Base-by-base conservation (phyloP, 2,888 invertebrate genomes). In the Andrena bicolor region DNA sequence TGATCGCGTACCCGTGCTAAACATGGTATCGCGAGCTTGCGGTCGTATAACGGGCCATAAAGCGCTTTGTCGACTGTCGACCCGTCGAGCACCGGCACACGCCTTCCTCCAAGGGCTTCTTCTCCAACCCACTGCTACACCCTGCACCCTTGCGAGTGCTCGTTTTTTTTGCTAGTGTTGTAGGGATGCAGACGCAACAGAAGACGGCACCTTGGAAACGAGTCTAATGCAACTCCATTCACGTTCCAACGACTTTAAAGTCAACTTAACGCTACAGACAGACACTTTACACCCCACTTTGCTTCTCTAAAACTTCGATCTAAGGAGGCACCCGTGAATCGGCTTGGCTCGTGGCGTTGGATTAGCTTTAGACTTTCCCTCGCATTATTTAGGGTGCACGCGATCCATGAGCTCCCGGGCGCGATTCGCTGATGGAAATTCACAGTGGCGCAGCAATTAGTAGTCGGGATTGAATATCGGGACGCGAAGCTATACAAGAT, bases 11-110 rank as follows among this genome's bases (percentile, higher is more conserved):
- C 69, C 73, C 71, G 69, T 76, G 74, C 83, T 75, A 69, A 83
- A 83, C 83, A 83, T 35, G 83, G 78, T 82, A 78, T 82, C 82
- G 78, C 82, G 83, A 84, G 80, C 84, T 83, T 84, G 80, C 76
- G 81, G 83, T 77, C 77, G 75, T 83, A 84, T 66, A 77, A 81
- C 84, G 84, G 81, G 60, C 77, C 74, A 58, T 83, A 76, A 83
- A 83, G 81, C 76, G 70, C 84, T 84, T 83, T 83, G 84, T 78
- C 77, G 80, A 83, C 68, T 76, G 72, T 77, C 77, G 76, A 81
- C 75, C 80, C 72, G 73, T 78, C 83, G 68, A 68, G 68, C 71
- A 69, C 56, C 48, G 80, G 74, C 53, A 26, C 74, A 68, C 69
- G 82, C 68, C n/a, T 82, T 71, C 70, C 76, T 53, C 80, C 23